phyloP scores from a whole-genome alignment of 2,888 invertebrate genomes.

The Drosophila mimetica region DNA sequence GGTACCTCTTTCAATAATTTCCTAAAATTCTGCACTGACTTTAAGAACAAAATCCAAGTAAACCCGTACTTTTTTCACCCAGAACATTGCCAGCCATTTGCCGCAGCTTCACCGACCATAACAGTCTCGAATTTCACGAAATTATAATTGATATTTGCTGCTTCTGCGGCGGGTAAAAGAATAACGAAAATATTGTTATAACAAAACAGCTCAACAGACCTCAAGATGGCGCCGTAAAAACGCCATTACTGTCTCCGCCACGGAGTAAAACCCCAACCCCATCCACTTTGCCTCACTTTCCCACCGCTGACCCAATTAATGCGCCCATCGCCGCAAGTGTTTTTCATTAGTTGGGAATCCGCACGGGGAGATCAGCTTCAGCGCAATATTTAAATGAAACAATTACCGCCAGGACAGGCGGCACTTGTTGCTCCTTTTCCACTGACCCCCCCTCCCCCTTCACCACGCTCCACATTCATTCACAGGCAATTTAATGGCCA shows the following conservation, averaged over 20 bases:
- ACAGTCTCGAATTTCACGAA: conserved; percentile 42
- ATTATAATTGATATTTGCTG: conserved; percentile 64
- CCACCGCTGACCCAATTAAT: conserved; percentile 60
- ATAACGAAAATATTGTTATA: conserved; percentile 38
- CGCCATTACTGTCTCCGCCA: conserved; percentile 40
- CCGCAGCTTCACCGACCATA: conserved; percentile 22
- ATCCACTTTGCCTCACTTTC: not conserved
- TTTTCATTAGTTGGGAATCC: conserved; percentile 61
- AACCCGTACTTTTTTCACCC: conserved; percentile 20
- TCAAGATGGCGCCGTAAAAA: conserved; percentile 57
- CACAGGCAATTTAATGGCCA: conserved; percentile 40
- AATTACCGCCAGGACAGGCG: conserved; percentile 39
- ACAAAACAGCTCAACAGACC: conserved; percentile 26
- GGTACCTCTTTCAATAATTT: too few relatives aligned
- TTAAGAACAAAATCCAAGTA: conserved; percentile 4
- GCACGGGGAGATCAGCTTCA: conserved; percentile 19
- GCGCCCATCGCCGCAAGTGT: conserved; percentile 61
- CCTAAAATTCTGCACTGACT: too few relatives aligned
- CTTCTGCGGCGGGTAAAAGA: conserved; percentile 12
- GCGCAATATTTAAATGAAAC: conserved; percentile 40
- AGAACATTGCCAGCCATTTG: conserved; percentile 39
- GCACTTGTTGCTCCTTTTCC: conserved; percentile 59
- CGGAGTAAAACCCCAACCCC: conserved; percentile 1
- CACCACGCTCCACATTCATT: too few relatives aligned
- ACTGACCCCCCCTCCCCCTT: not conserved